phyloP scores from a whole-genome alignment of 2,797 vertebrate species.

The Spinibarbus caldwelli region DNA sequence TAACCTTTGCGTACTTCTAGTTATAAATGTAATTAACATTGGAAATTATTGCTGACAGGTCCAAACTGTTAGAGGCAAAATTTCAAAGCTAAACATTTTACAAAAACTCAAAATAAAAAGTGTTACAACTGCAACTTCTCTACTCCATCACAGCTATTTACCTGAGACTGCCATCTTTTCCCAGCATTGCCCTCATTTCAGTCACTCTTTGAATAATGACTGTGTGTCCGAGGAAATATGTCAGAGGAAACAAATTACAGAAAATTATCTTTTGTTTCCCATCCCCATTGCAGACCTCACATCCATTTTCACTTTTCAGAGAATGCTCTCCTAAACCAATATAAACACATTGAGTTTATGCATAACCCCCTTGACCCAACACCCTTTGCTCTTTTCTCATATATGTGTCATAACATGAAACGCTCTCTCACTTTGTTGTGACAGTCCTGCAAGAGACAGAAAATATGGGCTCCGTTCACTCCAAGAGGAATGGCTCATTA shows the following conservation, averaged over 20 bases:
- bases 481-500: conserved; percentile 44
- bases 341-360: not conserved
- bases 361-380: not conserved
- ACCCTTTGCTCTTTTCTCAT: not conserved
- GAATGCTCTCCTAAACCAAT: not conserved
- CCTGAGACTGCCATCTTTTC: not conserved
- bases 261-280: not conserved
- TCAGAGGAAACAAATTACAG: conserved; percentile 7
- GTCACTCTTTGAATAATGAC: not conserved
- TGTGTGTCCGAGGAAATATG: not conserved
- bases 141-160: not conserved
- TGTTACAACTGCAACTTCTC: no score
- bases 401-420: not conserved
- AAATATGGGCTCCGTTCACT: conserved; percentile 32
- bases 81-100: not conserved
- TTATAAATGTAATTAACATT: not conserved
- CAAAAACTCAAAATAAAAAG: not conserved
- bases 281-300: not conserved
- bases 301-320: conserved; percentile 1
- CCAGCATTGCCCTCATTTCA: conserved; percentile 4
- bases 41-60: not conserved
- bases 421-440: not conserved
- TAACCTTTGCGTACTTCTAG: not conserved
- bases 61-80: not conserved
- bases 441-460: conserved; percentile 8